Conservation (phyloP, 2,888 invertebrate species). For the Phasia obesa region DNA sequence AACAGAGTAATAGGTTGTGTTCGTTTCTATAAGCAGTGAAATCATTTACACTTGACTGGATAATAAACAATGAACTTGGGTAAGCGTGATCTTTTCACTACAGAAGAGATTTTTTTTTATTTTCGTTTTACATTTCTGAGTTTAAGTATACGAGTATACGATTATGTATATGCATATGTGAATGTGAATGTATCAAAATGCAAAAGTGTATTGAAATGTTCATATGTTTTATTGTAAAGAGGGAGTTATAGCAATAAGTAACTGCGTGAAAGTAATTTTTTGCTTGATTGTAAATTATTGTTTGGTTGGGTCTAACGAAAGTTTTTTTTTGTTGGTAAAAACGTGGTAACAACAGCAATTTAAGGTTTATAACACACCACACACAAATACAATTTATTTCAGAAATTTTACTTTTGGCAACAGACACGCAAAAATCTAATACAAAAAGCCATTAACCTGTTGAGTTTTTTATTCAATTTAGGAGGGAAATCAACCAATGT, state of each 20-base stretch:
- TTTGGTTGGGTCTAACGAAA: no score
- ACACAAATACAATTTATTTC: not conserved
- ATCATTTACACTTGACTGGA: conserved; percentile 62
- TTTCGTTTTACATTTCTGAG: no score
- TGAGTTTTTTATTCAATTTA: conserved; percentile 59
- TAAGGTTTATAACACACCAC: not conserved
- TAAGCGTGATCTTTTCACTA: not conserved
- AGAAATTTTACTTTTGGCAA: conserved; percentile 62
- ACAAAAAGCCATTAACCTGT: conserved; percentile 75
- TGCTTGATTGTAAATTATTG: no score
- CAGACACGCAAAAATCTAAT: conserved; percentile 17
- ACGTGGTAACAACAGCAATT: not conserved
- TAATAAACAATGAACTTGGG: not conserved
- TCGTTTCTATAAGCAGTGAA: not conserved
- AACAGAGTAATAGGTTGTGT: no score
- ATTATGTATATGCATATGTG: not conserved
- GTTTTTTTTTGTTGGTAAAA: not conserved
- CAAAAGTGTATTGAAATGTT: no score
- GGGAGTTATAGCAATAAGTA: no score
- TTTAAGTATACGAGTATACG: not conserved
- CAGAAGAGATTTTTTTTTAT: not conserved
- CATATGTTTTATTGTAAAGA: no score
- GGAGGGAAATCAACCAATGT: no score
- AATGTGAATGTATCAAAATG: no score
- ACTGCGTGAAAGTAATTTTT: no score